phyloP scores from a whole-genome alignment of 2,113 vertebrate genomes.

The Misgurnus anguillicaudatus region DNA sequence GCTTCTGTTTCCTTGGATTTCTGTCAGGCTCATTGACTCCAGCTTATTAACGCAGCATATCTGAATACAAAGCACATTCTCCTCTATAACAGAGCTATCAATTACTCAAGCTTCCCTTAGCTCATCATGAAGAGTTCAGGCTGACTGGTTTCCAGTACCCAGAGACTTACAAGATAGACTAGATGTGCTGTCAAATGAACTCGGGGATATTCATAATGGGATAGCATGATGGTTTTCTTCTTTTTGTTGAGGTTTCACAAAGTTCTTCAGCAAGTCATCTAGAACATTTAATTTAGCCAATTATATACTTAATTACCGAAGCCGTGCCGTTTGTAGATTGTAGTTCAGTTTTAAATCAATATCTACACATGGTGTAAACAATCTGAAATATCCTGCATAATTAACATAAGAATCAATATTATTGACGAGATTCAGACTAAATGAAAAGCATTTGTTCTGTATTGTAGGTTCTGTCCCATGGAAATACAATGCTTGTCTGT shows the following conservation, averaged over 20 bases:
- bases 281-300: not conserved
- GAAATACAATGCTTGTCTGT: not conserved
- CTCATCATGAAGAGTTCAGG: conserved; percentile 16
- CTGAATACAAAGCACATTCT: conserved; percentile 47
- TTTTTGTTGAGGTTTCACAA: no score
- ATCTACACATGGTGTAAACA: conserved; percentile 12
- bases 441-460: conserved; percentile 11
- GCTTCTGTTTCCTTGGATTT: not conserved
- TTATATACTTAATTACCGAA: conserved; percentile 9
- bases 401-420: conserved; percentile 16
- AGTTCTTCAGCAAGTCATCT: not conserved
- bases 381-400: conserved; percentile 4
- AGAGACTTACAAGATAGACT: conserved; percentile 30
- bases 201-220: conserved; percentile 6
- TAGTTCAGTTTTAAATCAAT: conserved; percentile 7
- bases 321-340: not conserved
- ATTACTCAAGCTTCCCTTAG: conserved; percentile 52
- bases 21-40: conserved; percentile 22
- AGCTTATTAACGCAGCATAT: conserved; percentile 35
- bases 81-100: conserved; percentile 54
- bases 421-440: conserved; percentile 8
- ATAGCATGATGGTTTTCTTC: not conserved
- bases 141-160: conserved; percentile 48
- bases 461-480: not conserved
- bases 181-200: conserved; percentile 2